A percentile compares a stretch with the other conserved stretches of the same genome.
Conservation (phyloP, 2,888 invertebrate species). For the Nomada ruficornis region DNA sequence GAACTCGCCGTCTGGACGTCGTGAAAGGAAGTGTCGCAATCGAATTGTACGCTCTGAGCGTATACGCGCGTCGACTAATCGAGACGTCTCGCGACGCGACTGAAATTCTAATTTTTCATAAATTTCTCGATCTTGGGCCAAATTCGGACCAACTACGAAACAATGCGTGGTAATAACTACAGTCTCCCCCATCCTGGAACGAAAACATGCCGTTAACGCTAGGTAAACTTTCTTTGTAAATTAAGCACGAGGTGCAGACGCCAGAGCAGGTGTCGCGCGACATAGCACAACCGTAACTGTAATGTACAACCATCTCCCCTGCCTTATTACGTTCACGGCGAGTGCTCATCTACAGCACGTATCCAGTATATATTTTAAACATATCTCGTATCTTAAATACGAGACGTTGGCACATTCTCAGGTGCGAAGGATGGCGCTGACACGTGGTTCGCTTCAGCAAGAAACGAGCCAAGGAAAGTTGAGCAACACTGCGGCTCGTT, state of each 20-base stretch:
- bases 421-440: neutral
- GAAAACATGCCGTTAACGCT: neutral
- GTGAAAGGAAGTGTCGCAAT: slow-evolving; percentile 75
- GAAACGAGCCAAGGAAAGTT: slow-evolving; percentile 11
- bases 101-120: neutral
- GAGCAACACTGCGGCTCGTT: neutral
- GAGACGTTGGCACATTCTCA: slow-evolving; percentile 24
- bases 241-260: neutral
- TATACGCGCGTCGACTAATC: slow-evolving; percentile 22
- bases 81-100: neutral
- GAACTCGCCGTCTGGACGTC: slow-evolving; percentile 10
- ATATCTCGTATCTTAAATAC: slow-evolving; percentile 29
- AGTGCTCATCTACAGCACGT: slow-evolving; percentile 8
- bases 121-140: neutral
- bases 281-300: slow-evolving; percentile 22
- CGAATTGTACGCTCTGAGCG: neutral
- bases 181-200: too few relatives aligned
- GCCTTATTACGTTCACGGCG: slow-evolving; percentile 16
- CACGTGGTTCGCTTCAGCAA: neutral
- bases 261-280: slow-evolving; percentile 11
- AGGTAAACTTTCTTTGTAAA: slow-evolving; percentile 18
- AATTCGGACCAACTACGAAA: neutral
- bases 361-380: slow-evolving; percentile 24
- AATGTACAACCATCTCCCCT: slow-evolving; percentile 22
- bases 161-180: too few relatives aligned